Evolutionary conservation across 2,888 invertebrate species (phyloP), one percentile per base, ranked within the genome.

Genomic region (Lasius platythorax): DNA sequence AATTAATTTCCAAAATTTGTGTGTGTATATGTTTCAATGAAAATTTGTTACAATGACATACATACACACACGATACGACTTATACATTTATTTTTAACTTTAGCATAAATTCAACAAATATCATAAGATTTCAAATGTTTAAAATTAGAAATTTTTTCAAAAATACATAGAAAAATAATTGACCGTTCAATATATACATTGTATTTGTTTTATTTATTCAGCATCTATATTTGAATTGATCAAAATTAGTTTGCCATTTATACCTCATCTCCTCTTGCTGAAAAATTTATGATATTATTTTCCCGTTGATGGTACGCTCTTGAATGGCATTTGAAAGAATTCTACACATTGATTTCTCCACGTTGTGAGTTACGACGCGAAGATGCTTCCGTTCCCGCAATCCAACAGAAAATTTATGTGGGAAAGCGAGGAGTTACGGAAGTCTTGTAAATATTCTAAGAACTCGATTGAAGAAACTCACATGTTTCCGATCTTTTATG

Each of bases 341-440:
- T 40, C 72, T 33, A 18, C 46, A 72, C 40, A 58, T 58, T 43
- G 43, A 79, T 79, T 79, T 37, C 61, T 61, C 12, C 73, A 73
- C 37, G 50, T 53, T 53, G 50, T 79, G 79, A 79, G 73, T 81
- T 73, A 81, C 78, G 78, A 81, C 46, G 46, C 33, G 46, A 61
- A 37, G 78, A 72, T 61, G 79, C 28, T 79, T 81, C 61, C 73
- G 61, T 73, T 79, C 46, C 46, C 37, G 72, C 43, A 46, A 61
- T 61, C 61, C 46, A 28, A 46, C 61, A 12, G 73, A 73, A 73
- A 81, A 81, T 79, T 79, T 79, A 79, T 73, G 50, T 81, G 73
- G 37, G 50, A 81, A 81, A 37, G 9, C 37, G 46, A 37, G 37
- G 61, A 63, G 73, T 79, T 37, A 79, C 50, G 46, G 28, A 81